A percentile compares a stretch with the other conserved stretches of the same genome.
These are phyloP conservation scores for Montipora sp. DNA, from an alignment of 64 coral and sea anemone species.

Conservation along the genomic window DNA sequence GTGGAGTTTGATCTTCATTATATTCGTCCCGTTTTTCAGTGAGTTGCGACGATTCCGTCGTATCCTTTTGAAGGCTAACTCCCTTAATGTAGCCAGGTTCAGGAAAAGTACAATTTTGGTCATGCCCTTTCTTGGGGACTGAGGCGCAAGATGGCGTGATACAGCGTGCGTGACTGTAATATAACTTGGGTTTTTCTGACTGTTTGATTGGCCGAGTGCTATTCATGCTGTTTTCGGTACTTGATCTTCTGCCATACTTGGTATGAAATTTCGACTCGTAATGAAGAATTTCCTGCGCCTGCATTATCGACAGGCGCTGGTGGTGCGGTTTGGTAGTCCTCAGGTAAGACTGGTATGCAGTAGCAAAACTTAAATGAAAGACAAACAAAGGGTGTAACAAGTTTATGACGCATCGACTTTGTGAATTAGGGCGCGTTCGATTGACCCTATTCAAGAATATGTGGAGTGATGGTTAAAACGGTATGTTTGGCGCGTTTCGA, in stretches of 20 bases:
- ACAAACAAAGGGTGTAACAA: neutral
- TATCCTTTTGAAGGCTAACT: conserved; percentile 17
- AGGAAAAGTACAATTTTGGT: neutral
- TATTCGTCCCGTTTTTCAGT: conserved; percentile 18
- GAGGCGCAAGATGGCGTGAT: neutral
- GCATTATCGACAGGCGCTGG: conserved; percentile 78
- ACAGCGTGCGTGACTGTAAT: neutral
- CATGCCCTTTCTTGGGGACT: neutral
- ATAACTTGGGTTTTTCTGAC: conserved; percentile 10
- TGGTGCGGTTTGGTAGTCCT: conserved; percentile 77
- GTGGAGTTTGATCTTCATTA: neutral
- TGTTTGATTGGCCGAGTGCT: conserved; percentile 10
- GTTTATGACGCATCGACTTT: too few species aligned
- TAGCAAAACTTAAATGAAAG: conserved; percentile 55
- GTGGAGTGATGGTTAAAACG: neutral
- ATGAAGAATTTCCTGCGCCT: conserved; percentile 85
- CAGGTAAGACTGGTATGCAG: conserved; percentile 62
- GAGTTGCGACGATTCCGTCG: neutral
- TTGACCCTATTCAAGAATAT: neutral
- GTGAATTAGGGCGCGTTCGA: neutral
- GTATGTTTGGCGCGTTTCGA: too few species aligned
- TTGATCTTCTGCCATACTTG: conserved; percentile 71
- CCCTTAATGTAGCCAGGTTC: neutral
- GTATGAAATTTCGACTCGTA: conserved; percentile 76
- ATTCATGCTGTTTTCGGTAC: conserved; percentile 13